Base-by-base conservation (phyloP, 2,797 vertebrate genomes). In the Tapirus indicus region DNA sequence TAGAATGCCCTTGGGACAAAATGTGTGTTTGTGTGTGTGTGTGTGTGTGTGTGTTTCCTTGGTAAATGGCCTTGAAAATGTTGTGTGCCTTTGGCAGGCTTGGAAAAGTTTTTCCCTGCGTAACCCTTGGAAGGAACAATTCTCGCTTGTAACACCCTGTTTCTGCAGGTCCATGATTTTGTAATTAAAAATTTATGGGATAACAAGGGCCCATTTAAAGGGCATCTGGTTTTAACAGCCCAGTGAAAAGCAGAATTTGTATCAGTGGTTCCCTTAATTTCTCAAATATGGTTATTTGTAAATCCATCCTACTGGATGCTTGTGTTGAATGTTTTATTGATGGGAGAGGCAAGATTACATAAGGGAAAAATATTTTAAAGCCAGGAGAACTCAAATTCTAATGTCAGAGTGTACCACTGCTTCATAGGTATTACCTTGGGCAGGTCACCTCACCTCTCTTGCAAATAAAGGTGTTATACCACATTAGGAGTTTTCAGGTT, bases 121-220 rank as follows among this genome's bases (percentile, higher is more conserved):
- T 64, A 41, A 66, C 92, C 54, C 62, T 92, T 60, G 88, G 71
- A 92, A 88, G 88, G 87, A 68, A 90, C n/a, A 47, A 58, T 64
- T 92, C 75, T 92, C 52, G 20, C 75, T 72, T 91, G 32, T 71
- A 87, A 79, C n/a, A 75, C 77, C 62, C 66, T 18, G 72, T 91
- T 83, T 83, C 94, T 86, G 21, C 52, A 68, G 91, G 82, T 88
- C 82, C 41, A 0, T 58, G 91, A 75, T 86, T 88, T 25, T 82
- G 69, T 95, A 88, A 88, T 88, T 94, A 92, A 85, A 96, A 75
- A 32, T 83, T 62, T 83, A 85, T 89, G 75, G 74, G 60, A 25
- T 82, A 86, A 10, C 68, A 47, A 21, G 92, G 60, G 71, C 35
- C 72, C 35, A 0, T 78, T 88, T 94, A 74, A 79, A 87, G 92